Conservation (phyloP, 2,797 vertebrate genomes). For the Remorina albescens region DNA sequence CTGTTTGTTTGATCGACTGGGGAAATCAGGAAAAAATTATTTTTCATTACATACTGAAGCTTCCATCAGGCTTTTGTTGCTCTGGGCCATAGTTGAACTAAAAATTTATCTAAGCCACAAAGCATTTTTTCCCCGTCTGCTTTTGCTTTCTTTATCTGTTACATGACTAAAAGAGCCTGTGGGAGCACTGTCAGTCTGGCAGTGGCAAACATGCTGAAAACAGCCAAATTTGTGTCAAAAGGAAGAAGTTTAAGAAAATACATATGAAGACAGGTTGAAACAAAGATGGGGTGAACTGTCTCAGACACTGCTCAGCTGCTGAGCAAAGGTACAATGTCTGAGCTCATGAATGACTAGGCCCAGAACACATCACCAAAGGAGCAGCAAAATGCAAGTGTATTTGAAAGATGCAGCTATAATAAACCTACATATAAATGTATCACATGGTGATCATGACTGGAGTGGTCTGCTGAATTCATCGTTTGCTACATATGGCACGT, state of each 20-base stretch:
- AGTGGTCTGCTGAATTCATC: constrained; percentile 28
- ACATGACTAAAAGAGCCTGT: constrained; percentile 15
- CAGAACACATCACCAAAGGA: constrained; percentile 44
- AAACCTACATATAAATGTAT: constrained; percentile 63
- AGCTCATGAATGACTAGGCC: constrained; percentile 45
- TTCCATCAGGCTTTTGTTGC: constrained; percentile 5
- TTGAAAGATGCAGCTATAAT: constrained; percentile 69
- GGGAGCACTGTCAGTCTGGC: neutral
- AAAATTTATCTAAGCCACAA: neutral
- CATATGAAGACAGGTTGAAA: constrained; percentile 36
- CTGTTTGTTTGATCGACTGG: constrained; percentile 20
- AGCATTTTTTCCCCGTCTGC: constrained; percentile 1
- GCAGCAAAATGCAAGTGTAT: constrained; percentile 56
- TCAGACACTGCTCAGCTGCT: constrained; percentile 70
- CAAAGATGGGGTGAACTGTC: constrained; percentile 51
- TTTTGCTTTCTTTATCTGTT: constrained; percentile 22
- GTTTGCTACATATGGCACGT: constrained; percentile 15
- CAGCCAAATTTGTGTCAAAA: neutral
- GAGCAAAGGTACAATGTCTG: constrained; percentile 63
- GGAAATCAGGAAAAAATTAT: constrained; percentile 54
- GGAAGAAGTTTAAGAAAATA: constrained; percentile 13
- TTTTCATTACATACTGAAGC: constrained; percentile 28
- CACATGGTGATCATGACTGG: constrained; percentile 46
- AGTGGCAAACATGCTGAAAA: constrained; percentile 1
- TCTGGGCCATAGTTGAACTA: constrained; percentile 10